phyloP scores from a whole-genome alignment of 2,113 vertebrate genomes.

The Xiphophorus maculatus region DNA sequence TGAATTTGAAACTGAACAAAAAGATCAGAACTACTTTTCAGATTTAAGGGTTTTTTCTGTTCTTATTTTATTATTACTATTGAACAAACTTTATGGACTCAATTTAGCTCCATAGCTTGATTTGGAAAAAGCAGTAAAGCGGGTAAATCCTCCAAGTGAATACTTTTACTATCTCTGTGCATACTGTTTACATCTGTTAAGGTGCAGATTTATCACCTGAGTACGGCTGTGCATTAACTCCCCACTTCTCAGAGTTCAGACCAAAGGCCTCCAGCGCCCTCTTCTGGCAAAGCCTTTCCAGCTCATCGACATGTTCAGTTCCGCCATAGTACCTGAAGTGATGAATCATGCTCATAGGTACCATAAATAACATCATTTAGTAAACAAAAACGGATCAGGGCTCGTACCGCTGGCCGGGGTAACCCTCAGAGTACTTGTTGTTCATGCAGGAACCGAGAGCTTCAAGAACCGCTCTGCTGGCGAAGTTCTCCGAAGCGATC shows the following conservation, averaged over 20 bases:
- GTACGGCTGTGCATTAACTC: conserved; percentile 96
- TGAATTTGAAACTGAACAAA: too few relatives aligned
- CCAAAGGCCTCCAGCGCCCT: conserved; percentile 86
- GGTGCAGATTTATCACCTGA: conserved; percentile 84
- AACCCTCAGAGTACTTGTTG: conserved; percentile 98
- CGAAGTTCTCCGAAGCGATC: conserved; percentile 95
- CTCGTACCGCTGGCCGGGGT: conserved; percentile 92
- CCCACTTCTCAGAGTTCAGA: conserved; percentile 90
- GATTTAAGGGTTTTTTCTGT: too few relatives aligned
- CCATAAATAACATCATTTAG: background rate
- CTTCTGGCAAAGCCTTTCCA: conserved; percentile 94
- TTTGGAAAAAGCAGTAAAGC: too few relatives aligned
- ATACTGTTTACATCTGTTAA: background rate
- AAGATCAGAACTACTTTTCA: too few relatives aligned
- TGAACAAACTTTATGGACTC: too few relatives aligned
- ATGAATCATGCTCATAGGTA: background rate
- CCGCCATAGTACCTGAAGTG: conserved; percentile 91
- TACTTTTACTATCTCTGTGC: too few relatives aligned
- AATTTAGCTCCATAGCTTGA: too few relatives aligned
- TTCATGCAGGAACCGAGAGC: conserved; percentile 98
- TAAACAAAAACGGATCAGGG: background rate
- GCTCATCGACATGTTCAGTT: conserved; percentile 90
- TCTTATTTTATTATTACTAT: too few relatives aligned
- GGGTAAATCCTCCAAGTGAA: too few relatives aligned
- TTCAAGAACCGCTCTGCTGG: conserved; percentile 94